Conservation (phyloP, 2,888 invertebrate genomes). For the Nephrocerus scutellatus region DNA sequence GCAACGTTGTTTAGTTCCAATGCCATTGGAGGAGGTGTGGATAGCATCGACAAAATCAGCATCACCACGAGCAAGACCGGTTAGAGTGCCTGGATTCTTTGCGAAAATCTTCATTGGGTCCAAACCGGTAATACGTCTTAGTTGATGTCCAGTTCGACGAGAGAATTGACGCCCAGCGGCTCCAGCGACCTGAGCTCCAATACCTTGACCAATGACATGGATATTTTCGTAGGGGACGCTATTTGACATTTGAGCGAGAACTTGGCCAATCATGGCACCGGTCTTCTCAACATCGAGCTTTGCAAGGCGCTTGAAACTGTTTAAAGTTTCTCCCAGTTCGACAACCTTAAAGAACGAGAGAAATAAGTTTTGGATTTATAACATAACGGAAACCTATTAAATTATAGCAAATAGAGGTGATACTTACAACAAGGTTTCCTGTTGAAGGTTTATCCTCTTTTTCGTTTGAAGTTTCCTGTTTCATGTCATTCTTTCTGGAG, state of each 20-base stretch:
- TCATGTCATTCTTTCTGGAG: slow-evolving; percentile 31
- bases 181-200: slow-evolving; percentile 43
- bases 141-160: slow-evolving; percentile 32
- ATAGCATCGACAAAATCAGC: slow-evolving; percentile 44
- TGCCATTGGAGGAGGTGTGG: slow-evolving; percentile 37
- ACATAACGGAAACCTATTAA: background rate
- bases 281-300: slow-evolving; percentile 32
- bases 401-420: background rate
- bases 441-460: slow-evolving; percentile 27
- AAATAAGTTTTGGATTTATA: background rate
- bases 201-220: slow-evolving; percentile 37
- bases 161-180: slow-evolving; percentile 36
- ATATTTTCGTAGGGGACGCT: slow-evolving; percentile 34
- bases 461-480: slow-evolving; percentile 28
- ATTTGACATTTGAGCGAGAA: slow-evolving; percentile 30
- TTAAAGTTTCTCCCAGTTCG: slow-evolving; percentile 34
- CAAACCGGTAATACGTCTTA: slow-evolving; percentile 42
- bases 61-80: slow-evolving; percentile 39
- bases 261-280: slow-evolving; percentile 33
- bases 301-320: slow-evolving; percentile 28
- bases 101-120: slow-evolving; percentile 37
- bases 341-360: slow-evolving; percentile 24
- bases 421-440: slow-evolving; percentile 28
- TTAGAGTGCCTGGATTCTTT: slow-evolving; percentile 28
- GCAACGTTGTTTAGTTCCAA: slow-evolving; percentile 31